Conservation (phyloP, 2,888 invertebrate genomes). For the Vannuccia rotundouncinata region DNA sequence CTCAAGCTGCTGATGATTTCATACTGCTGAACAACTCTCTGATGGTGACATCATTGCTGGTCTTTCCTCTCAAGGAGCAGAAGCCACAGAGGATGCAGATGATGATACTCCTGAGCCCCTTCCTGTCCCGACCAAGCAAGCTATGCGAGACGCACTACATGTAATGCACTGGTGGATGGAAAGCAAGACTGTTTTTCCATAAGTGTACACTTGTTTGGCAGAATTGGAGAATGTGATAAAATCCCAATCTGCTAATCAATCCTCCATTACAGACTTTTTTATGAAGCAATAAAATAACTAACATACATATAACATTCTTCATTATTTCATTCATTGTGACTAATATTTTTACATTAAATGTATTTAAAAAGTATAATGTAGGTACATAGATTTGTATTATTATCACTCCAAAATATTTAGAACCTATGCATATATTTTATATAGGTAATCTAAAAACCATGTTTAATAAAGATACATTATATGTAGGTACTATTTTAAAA, state of each 20-base stretch:
- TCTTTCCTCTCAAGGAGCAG: too few species aligned
- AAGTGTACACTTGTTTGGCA: background rate
- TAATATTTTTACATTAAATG: too few species aligned
- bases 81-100: too few species aligned
- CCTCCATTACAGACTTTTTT: background rate
- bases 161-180: background rate
- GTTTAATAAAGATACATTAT: background rate
- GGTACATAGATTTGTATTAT: background rate
- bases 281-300: background rate
- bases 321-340: too few species aligned
- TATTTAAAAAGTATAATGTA: background rate
- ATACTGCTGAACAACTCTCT: too few species aligned
- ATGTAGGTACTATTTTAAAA: background rate
- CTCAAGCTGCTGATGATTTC: too few species aligned
- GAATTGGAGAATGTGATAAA: background rate
- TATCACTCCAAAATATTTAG: background rate
- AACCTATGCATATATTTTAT: background rate
- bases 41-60: too few species aligned
- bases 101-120: background rate
- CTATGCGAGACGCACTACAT: background rate
- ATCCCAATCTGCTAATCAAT: background rate
- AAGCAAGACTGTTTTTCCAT: background rate
- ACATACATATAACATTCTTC: background rate
- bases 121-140: background rate
- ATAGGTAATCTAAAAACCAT: background rate